Conservation (phyloP, 2,113 vertebrate species). For the Lagopus muta region DNA sequence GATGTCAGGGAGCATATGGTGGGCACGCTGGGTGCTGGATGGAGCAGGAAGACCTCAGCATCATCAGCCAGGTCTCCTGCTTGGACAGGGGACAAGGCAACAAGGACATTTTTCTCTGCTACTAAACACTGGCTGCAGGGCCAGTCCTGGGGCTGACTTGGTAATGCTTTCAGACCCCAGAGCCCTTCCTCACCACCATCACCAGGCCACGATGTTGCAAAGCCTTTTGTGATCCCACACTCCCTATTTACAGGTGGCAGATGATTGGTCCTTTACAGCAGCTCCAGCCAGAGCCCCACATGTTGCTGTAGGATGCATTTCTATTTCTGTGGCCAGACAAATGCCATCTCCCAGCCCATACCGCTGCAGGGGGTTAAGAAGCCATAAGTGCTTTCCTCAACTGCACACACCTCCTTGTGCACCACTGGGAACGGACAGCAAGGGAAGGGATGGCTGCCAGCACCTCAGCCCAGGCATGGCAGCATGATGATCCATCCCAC, state of each 20-base stretch:
- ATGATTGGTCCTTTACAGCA: not conserved
- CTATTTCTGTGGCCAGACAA: not conserved
- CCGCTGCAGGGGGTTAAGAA: not conserved
- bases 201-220: too few relatives aligned
- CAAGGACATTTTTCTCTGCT: not conserved
- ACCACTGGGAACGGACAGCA: not conserved
- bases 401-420: not conserved
- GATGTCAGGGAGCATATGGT: not conserved
- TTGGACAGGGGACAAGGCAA: not conserved
- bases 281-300: too few relatives aligned
- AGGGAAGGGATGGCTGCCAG: not conserved
- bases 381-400: not conserved
- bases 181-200: not conserved
- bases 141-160: accelerated
- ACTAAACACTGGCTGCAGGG: accelerated
- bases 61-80: not conserved
- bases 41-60: not conserved
- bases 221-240: not conserved
- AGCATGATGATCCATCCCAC: not conserved
- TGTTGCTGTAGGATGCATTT: too few relatives aligned
- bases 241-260: not conserved
- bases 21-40: accelerated
- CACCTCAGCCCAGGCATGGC: not conserved
- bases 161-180: not conserved
- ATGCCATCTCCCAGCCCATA: not conserved